These are phyloP conservation scores for Psilopogon haemacephalus DNA, from an alignment of 2,113 vertebrate genomes.

Conservation along the genomic window DNA sequence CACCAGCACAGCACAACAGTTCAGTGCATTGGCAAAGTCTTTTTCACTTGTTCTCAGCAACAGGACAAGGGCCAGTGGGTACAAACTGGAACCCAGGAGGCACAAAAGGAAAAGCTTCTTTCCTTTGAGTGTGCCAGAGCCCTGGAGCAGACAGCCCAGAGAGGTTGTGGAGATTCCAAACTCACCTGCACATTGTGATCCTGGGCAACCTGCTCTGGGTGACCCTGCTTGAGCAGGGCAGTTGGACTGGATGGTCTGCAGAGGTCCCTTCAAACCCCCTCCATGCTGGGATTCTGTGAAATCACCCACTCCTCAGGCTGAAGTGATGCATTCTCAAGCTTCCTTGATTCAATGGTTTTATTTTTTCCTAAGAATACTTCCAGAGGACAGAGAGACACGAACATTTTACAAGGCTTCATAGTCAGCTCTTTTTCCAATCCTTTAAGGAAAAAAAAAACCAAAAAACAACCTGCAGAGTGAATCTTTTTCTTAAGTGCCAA, in stretches of 20 bases:
- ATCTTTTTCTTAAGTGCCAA: background rate
- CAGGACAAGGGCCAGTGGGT: too few species aligned
- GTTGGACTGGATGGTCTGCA: too few species aligned
- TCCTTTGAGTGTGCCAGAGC: too few species aligned
- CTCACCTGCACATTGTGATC: too few species aligned
- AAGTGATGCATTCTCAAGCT: background rate
- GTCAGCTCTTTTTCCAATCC: background rate
- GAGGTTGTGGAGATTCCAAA: too few species aligned
- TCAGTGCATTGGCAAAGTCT: background rate
- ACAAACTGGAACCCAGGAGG: too few species aligned
- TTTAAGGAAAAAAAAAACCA: conserved; percentile 15
- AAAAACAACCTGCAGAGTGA: background rate
- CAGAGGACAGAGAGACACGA: conserved; percentile 50
- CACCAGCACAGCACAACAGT: background rate
- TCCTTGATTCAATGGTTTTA: conserved; percentile 46
- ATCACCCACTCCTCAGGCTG: background rate
- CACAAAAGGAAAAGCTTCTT: too few species aligned
- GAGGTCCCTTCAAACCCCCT: too few species aligned
- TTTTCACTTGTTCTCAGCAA: too few species aligned
- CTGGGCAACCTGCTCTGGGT: too few species aligned
- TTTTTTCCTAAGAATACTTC: conserved; percentile 60
- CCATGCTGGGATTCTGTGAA: background rate
- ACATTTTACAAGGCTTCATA: conserved; percentile 7
- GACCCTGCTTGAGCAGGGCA: too few species aligned
- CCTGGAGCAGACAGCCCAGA: too few species aligned